Conservation (phyloP, 2,113 vertebrate genomes). For the Gyps fulvus region DNA sequence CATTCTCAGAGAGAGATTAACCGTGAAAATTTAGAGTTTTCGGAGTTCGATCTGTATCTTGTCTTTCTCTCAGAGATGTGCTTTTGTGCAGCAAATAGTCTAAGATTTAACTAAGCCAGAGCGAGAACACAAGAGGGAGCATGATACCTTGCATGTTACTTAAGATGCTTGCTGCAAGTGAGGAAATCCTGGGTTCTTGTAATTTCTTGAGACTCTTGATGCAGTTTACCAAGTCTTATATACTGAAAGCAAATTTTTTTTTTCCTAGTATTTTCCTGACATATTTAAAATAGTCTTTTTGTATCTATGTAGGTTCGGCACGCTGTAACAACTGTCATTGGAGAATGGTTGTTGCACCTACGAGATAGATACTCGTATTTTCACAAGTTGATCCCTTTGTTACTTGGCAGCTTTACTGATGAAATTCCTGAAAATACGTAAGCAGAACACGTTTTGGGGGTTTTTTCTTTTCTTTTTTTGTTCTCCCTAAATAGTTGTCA, state of each 20-base stretch:
- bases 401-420: slow-evolving; percentile 85
- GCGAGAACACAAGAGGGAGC: neutral
- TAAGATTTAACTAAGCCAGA: neutral
- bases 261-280: neutral
- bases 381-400: slow-evolving; percentile 89
- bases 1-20: neutral
- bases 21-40: neutral
- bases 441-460: neutral
- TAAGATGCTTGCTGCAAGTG: neutral
- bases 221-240: neutral
- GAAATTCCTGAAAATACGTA: slow-evolving; percentile 88
- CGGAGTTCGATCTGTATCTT: neutral
- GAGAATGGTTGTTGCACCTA: slow-evolving; percentile 86
- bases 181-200: neutral
- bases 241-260: neutral
- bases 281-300: neutral
- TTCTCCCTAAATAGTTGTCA: accelerated
- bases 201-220: neutral
- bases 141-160: neutral
- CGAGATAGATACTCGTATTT: slow-evolving; percentile 93
- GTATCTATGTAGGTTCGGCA: slow-evolving; percentile 81
- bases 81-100: neutral
- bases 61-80: neutral
- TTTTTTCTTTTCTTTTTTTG: accelerated
- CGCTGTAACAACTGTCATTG: slow-evolving; percentile 81